phyloP scores from a whole-genome alignment of 2,888 invertebrate genomes.

The Dromius quadrimaculatus region DNA sequence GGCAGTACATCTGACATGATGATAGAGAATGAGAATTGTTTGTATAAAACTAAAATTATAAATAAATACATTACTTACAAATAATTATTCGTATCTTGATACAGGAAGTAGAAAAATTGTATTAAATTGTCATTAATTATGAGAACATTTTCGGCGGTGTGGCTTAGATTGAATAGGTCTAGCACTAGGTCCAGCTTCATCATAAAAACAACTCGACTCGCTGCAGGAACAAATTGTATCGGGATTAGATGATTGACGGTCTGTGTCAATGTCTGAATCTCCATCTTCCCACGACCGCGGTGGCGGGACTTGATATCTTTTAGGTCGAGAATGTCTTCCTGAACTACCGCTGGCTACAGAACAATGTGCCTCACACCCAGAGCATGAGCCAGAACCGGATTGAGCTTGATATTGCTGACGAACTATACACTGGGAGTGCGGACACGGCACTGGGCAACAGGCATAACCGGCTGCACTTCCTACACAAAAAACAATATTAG shows the following conservation, averaged over 20 bases:
- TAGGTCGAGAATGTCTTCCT: constrained; percentile 61
- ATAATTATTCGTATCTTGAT: constrained; percentile 1
- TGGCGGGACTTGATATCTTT: constrained; percentile 61
- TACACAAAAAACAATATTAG: neutral
- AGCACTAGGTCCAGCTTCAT: constrained; percentile 69
- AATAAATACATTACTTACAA: constrained; percentile 37
- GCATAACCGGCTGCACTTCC: constrained; percentile 61
- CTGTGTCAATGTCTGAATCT: constrained; percentile 67
- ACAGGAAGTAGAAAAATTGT: neutral
- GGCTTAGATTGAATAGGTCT: constrained; percentile 59
- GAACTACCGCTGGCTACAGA: constrained; percentile 65
- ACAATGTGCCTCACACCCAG: constrained; percentile 64
- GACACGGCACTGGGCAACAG: constrained; percentile 65
- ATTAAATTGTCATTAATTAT: neutral
- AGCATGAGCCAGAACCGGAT: constrained; percentile 63
- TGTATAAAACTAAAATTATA: constrained; percentile 1
- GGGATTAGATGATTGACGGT: constrained; percentile 66
- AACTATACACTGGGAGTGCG: constrained; percentile 58
- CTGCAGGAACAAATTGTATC: constrained; percentile 75
- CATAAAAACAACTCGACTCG: constrained; percentile 74
- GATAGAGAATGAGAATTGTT: constrained; percentile 12
- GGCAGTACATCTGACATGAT: no score
- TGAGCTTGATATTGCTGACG: constrained; percentile 53
- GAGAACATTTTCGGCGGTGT: constrained; percentile 54
- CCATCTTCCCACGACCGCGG: constrained; percentile 65